A percentile compares a stretch with the other conserved stretches of the same genome.
Conservation (phyloP, 2,797 vertebrate genomes). For the Pseudocheirus occidentalis region DNA sequence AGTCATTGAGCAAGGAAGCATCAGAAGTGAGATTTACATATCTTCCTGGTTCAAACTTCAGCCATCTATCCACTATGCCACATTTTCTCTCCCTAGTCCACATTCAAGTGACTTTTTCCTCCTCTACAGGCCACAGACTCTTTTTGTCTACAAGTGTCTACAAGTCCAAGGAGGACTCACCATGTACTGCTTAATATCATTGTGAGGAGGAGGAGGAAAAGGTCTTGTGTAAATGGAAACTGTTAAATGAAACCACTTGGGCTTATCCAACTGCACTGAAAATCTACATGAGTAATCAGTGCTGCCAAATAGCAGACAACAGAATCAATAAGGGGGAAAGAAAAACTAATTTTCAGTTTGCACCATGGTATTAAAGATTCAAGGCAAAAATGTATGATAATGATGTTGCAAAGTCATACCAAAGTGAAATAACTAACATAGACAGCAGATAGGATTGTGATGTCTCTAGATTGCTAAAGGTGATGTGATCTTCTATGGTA, state of each 20-base stretch:
- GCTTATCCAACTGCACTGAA: slow-evolving; percentile 62
- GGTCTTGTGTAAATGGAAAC: slow-evolving; percentile 60
- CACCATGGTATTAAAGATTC: slow-evolving; percentile 73
- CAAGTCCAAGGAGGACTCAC: not conserved
- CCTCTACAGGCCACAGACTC: not conserved
- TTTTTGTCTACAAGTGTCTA: not conserved
- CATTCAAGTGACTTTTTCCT: not conserved
- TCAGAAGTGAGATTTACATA: not conserved
- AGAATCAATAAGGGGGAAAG: slow-evolving; percentile 68
- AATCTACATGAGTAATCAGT: slow-evolving; percentile 59
- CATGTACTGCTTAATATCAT: not conserved
- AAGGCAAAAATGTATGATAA: slow-evolving; percentile 65
- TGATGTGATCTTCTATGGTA: slow-evolving; percentile 34
- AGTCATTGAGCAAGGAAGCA: not conserved
- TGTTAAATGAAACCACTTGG: slow-evolving; percentile 71
- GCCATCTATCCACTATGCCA: not conserved
- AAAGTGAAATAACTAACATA: slow-evolving; percentile 59
- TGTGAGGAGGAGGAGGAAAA: not conserved
- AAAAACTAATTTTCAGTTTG: slow-evolving; percentile 66
- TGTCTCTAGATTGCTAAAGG: slow-evolving; percentile 45
- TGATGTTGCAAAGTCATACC: slow-evolving; percentile 69
- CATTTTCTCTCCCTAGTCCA: not conserved
- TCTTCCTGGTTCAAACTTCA: not conserved
- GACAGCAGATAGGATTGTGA: slow-evolving; percentile 68
- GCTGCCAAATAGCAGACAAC: slow-evolving; percentile 66